Conservation (phyloP, 2,888 invertebrate genomes). For the Eilema depressum region DNA sequence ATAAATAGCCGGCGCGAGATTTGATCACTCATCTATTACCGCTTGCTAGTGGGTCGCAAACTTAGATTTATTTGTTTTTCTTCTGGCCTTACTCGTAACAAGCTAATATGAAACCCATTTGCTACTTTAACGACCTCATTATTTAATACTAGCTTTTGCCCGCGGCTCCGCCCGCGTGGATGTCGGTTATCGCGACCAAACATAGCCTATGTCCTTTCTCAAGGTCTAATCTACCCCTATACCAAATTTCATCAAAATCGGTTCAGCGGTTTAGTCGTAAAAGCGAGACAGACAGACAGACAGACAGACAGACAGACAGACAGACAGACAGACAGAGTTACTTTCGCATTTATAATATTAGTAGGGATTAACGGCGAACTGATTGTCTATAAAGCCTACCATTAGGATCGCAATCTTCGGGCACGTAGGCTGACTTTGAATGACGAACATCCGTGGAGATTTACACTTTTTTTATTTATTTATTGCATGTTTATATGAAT, state of each 20-base stretch:
- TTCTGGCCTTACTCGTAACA: constrained; percentile 1
- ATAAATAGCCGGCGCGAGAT: not conserved
- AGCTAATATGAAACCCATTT: not conserved
- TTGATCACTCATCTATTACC: constrained; percentile 1
- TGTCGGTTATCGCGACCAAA: too few relatives aligned
- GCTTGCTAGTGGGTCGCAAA: not conserved
- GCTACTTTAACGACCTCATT: not conserved
- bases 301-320: too few relatives aligned
- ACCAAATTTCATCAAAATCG: too few relatives aligned
- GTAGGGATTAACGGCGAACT: not conserved
- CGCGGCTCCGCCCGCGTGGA: too few relatives aligned
- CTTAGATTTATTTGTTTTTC: constrained; percentile 8
- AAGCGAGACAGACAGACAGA: too few relatives aligned
- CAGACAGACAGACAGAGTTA: too few relatives aligned
- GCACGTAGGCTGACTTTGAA: not conserved
- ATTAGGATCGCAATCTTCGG: not conserved
- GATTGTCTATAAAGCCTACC: not conserved
- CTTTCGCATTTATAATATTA: too few relatives aligned
- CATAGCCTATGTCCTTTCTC: too few relatives aligned
- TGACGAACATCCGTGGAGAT: not conserved
- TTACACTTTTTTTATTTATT: not conserved
- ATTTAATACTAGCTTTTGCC: too few relatives aligned
- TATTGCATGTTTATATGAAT: too few relatives aligned
- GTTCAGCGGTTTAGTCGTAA: too few relatives aligned
- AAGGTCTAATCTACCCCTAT: too few relatives aligned